Evolutionary conservation across 2,113 vertebrate species (phyloP), one percentile per base, ranked within the genome.

Genomic region (Entomyzon cyanotis): DNA sequence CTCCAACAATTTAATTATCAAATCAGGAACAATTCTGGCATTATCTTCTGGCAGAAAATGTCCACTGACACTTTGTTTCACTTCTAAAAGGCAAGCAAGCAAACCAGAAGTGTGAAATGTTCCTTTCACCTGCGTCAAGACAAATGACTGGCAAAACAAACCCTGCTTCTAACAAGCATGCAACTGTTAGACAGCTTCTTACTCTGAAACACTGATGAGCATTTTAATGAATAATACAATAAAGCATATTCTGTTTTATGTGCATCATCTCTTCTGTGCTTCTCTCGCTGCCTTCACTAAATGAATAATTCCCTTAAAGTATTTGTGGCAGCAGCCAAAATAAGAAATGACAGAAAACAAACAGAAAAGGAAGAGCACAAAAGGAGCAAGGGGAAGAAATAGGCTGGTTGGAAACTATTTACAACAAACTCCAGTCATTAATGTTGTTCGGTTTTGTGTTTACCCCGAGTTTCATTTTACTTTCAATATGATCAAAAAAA

Each of bases 161-260:
- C 27, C 11, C 56, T 78, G 21, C 24, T 84, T 75, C 60, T 92
- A 90, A 90, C 47, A 92, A 78, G 39, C 42, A 64, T 11, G 56
- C 63, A 93, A 52, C 74, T 75, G 27, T 50, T 68, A 50, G 69
- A 71, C 92, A 87, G 80, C 47, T 75, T 78, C 76, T 56, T 75
- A 87, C 60, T 78, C 77, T 86, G 73, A 87, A 81, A 81, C 42
- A 55, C 60, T 50, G 75, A 96, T 46, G 24, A 93, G 52, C 27
- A 81, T 37, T 89, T 87, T 74, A 63, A 92, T 95, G 47, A 97
- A 95, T 94, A 94, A 94, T 94, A 94, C 63, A 94, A 84, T 62
- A 93, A 84, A 95, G 55, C 25, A 87, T n/a, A 77, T 59, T 73
- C 87, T 90, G 69, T 18, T 93, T 96, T 44, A 89, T 64, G 75